A percentile compares a stretch with the other conserved stretches of the same genome.
These are phyloP conservation scores for Dasyurus viverrinus DNA, from an alignment of 2,113 vertebrate species.

Conservation along the genomic window DNA sequence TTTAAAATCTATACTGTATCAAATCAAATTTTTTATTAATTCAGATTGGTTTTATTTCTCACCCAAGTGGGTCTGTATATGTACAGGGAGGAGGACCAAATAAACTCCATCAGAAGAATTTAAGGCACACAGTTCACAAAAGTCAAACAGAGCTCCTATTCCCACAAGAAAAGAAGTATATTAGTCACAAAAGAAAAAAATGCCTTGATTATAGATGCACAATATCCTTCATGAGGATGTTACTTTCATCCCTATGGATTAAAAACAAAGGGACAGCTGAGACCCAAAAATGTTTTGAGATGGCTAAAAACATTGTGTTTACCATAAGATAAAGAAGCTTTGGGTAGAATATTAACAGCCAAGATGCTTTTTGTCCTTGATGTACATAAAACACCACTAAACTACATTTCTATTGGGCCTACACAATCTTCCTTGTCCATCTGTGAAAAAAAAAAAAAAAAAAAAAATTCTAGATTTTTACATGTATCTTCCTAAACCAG, in stretches of 20 bases:
- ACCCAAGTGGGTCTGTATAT: not conserved
- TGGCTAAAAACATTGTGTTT: not conserved
- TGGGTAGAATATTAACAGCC: not conserved
- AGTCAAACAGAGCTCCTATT: not conserved
- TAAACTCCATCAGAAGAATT: not conserved
- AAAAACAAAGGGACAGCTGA: not conserved
- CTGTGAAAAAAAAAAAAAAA: not conserved
- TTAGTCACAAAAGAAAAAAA: not conserved
- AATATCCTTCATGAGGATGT: not conserved
- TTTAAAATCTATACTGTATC: not conserved
- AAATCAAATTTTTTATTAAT: slow-evolving; percentile 19
- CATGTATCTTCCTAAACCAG: not conserved
- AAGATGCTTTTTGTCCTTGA: not conserved
- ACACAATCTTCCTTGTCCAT: not conserved
- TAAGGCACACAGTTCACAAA: not conserved
- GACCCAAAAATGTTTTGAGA: not conserved
- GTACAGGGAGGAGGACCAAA: not conserved
- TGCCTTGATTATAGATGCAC: not conserved
- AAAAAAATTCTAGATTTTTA: not conserved
- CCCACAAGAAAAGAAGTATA: not conserved
- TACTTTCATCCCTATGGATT: not conserved
- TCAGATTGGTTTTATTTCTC: not conserved
- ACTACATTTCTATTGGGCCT: not conserved
- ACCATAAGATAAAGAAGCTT: not conserved
- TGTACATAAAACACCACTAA: not conserved